A percentile compares a stretch with the other conserved stretches of the same genome.
Conservation (phyloP, 2,113 vertebrate species). For the Nibea coibor region DNA sequence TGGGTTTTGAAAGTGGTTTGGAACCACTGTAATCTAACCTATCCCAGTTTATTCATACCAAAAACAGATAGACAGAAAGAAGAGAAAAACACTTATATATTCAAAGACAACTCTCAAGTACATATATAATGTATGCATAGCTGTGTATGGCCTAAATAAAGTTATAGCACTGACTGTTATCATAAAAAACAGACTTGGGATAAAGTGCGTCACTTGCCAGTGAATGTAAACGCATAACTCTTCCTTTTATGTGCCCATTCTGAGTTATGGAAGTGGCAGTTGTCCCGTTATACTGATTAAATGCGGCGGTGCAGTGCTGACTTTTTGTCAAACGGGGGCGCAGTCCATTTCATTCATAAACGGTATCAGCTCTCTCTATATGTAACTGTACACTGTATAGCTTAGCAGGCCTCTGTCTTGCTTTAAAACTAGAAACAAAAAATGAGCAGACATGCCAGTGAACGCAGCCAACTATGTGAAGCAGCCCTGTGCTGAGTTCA, state of each 20-base stretch:
- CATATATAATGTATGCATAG: not conserved
- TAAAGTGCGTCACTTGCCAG: not conserved
- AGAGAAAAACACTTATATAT: not conserved
- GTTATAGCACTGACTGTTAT: not conserved
- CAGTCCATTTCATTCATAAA: conserved; percentile 41
- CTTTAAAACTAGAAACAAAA: not conserved
- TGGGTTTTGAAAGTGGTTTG: not conserved
- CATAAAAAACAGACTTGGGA: not conserved
- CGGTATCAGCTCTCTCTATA: not conserved
- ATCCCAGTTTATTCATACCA: not conserved
- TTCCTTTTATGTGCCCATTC: not conserved
- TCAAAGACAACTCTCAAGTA: not conserved
- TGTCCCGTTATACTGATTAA: not conserved
- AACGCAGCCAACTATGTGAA: not conserved
- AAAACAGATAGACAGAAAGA: not conserved
- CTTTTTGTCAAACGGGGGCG: conserved; percentile 58
- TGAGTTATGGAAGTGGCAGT: not conserved
- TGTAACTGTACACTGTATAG: not conserved
- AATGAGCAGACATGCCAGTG: not conserved
- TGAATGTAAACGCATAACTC: not conserved
- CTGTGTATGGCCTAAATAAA: not conserved
- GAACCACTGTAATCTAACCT: not conserved
- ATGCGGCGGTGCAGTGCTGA: conserved; percentile 13
- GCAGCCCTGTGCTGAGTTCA: not conserved
- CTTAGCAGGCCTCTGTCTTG: not conserved